Evolutionary conservation across 2,797 vertebrate genomes (phyloP).

Genomic region (Sorex maritimensis): DNA sequence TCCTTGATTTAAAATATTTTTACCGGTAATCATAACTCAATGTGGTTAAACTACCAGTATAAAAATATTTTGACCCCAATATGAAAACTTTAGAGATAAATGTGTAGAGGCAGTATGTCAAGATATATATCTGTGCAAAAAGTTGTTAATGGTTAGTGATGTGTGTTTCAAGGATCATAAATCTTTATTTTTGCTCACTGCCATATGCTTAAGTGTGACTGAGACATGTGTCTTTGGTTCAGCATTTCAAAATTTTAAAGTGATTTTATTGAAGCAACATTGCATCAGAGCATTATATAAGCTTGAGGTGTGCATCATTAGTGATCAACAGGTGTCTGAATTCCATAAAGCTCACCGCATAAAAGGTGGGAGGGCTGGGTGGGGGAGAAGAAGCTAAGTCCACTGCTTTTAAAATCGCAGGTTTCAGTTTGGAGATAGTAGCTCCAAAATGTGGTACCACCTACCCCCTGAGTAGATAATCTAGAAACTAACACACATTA

Average conservation of each 20-base stretch:
- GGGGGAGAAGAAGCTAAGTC: too few relatives aligned
- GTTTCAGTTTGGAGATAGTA: background rate
- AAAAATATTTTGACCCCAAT: constrained; percentile 15
- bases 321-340: background rate
- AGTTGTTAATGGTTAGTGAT: constrained; percentile 22
- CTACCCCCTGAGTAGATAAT: background rate
- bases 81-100: constrained; percentile 28
- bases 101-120: background rate
- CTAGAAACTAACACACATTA: background rate
- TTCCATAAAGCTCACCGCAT: background rate
- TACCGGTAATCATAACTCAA: background rate
- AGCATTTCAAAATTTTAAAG: background rate
- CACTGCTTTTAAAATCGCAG: too few relatives aligned
- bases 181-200: constrained; percentile 26
- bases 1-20: background rate
- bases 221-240: constrained; percentile 21
- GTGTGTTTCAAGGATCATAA: constrained; percentile 23
- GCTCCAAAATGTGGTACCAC: background rate
- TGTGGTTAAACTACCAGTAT: background rate
- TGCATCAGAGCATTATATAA: background rate
- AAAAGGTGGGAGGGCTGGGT: too few relatives aligned
- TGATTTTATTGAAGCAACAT: background rate
- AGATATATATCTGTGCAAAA: background rate
- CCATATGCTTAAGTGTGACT: constrained; percentile 22
- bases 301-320: background rate